Evolutionary conservation across 2,888 invertebrate species (phyloP).

Genomic region (Drosophila testacea): DNA sequence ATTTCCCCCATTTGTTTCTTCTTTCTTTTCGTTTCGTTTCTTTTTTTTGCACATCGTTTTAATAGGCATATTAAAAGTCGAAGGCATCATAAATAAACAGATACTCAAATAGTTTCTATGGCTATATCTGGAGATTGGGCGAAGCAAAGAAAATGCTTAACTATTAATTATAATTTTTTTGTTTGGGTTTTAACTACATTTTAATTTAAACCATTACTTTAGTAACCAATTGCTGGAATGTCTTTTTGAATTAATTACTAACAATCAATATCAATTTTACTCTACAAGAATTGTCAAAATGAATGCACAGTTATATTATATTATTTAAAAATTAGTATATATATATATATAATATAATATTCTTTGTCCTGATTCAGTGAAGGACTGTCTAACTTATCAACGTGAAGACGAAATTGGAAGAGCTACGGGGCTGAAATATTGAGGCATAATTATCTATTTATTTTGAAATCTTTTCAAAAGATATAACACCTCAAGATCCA

Average conservation of each 20-base stretch:
- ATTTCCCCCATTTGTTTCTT: conserved; percentile 10
- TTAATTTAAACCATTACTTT: not conserved
- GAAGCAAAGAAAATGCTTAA: not conserved
- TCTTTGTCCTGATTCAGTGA: no score
- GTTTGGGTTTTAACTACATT: not conserved
- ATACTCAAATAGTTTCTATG: conserved; percentile 5
- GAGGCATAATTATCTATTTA: no score
- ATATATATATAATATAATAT: no score
- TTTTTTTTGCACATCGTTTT: conserved; percentile 36
- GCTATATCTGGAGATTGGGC: conserved; percentile 2
- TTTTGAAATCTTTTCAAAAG: no score
- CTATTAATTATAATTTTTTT: not conserved
- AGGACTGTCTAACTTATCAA: no score
- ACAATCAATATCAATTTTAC: not conserved
- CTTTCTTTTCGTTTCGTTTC: conserved; percentile 4
- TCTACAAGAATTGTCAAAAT: no score
- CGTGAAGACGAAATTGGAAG: no score
- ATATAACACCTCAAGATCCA: no score
- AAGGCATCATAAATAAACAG: conserved; percentile 36
- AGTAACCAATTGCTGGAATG: not conserved
- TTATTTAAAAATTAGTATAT: no score
- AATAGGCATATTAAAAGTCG: conserved; percentile 47
- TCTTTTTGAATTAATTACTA: conserved; percentile 1
- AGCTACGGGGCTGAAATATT: no score
- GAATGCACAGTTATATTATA: no score